Percentiles rank a stretch among this genome's conserved stretches.
Conservation (phyloP, 2,113 vertebrate genomes). For the Peromyscus californicus region DNA sequence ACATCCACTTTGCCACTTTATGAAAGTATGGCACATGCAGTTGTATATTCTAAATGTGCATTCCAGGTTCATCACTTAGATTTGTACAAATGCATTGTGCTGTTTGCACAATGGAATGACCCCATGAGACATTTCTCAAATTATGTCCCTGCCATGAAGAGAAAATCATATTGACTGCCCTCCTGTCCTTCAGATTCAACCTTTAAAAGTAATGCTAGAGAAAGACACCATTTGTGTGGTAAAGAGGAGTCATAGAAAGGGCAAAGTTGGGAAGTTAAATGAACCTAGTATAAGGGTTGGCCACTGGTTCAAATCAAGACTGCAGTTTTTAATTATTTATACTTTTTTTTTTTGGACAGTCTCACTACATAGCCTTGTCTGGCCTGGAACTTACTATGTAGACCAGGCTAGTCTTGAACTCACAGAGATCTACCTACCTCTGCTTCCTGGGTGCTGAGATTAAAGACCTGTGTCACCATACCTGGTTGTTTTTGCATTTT, state of each 20-base stretch:
- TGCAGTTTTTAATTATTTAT: not conserved
- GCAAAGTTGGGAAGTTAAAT: not conserved
- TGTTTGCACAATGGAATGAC: not conserved
- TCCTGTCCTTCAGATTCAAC: not conserved
- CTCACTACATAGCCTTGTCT: not conserved
- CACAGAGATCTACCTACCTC: not conserved
- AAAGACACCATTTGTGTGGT: not conserved
- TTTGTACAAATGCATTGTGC: not conserved
- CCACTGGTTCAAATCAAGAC: not conserved
- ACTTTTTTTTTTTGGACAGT: not conserved
- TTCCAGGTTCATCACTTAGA: not conserved
- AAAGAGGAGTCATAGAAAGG: not conserved
- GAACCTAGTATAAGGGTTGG: not conserved
- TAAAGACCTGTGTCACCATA: not conserved
- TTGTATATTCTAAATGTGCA: not conserved
- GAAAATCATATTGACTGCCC: not conserved
- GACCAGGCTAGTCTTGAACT: not conserved
- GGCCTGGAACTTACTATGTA: not conserved
- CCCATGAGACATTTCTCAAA: not conserved
- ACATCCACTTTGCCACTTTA: not conserved
- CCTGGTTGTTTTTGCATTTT: not conserved
- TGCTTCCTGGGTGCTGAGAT: not conserved
- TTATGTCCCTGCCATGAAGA: not conserved
- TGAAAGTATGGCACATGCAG: not conserved
- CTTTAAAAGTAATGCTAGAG: not conserved